A percentile compares a stretch with the other conserved stretches of the same genome.
Evolutionary conservation across 2,888 invertebrate genomes (phyloP).

Genomic region (Cabera pusaria): DNA sequence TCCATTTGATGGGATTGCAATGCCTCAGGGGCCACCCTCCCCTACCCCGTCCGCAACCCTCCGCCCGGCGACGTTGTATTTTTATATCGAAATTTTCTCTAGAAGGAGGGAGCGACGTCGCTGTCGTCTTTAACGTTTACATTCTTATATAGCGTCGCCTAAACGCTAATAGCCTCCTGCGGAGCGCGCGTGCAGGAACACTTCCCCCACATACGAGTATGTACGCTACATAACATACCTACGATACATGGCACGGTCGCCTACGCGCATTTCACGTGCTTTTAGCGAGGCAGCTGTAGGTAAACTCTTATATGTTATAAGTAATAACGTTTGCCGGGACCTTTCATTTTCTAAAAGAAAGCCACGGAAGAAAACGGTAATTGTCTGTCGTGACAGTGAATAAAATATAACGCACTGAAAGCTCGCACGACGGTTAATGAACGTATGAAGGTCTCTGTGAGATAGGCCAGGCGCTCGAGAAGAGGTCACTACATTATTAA

Average conservation of each 20-base stretch:
- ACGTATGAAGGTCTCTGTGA: constrained; percentile 24
- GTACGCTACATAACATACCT: constrained; percentile 23
- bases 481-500: constrained; percentile 39
- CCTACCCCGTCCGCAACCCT: constrained; percentile 42
- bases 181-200: constrained; percentile 58
- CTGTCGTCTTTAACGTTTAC: constrained; percentile 82
- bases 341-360: constrained; percentile 67
- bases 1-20: constrained; percentile 91
- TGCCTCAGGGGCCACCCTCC: constrained; percentile 78
- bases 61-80: constrained; percentile 71
- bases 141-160: constrained; percentile 82
- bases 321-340: constrained; percentile 66
- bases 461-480: constrained; percentile 27
- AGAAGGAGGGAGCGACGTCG: constrained; percentile 69
- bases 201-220: constrained; percentile 32
- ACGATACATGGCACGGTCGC: constrained; percentile 32
- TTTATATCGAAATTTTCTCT: constrained; percentile 83
- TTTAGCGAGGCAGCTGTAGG: constrained; percentile 63
- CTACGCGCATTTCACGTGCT: constrained; percentile 66
- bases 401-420: constrained; percentile 53
- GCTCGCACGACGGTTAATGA: constrained; percentile 33
- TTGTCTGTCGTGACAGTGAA: constrained; percentile 53
- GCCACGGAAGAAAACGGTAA: constrained; percentile 60
- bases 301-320: constrained; percentile 58
- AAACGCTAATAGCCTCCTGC: constrained; percentile 79